Percentiles rank a stretch among this genome's conserved stretches.
Conservation (phyloP, 2,888 invertebrate genomes). For the Notocelia uddmanniana region DNA sequence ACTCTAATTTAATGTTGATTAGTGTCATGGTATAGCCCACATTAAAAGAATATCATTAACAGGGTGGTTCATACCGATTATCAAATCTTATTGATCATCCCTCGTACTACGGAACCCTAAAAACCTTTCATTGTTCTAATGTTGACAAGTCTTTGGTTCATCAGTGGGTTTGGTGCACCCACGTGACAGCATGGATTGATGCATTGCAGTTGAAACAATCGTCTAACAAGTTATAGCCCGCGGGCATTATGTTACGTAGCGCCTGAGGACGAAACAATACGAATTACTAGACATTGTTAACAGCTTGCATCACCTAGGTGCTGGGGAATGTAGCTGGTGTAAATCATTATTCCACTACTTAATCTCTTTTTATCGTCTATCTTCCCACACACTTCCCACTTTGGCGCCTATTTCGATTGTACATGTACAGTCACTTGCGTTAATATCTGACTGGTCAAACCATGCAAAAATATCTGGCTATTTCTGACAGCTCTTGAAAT, state of each 20-base stretch:
- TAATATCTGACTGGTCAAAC: too few relatives aligned
- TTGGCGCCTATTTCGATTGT: too few relatives aligned
- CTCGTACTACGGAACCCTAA: too few relatives aligned
- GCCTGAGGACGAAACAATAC: constrained; percentile 49
- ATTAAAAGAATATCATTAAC: too few relatives aligned
- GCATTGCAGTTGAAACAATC: constrained; percentile 51
- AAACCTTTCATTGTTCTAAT: not conserved
- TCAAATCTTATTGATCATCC: too few relatives aligned
- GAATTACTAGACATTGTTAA: constrained; percentile 51
- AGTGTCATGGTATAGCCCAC: too few relatives aligned
- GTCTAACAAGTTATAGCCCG: constrained; percentile 55
- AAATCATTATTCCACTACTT: constrained; percentile 1
- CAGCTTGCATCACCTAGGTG: constrained; percentile 43
- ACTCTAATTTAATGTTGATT: too few relatives aligned
- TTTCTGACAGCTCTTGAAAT: too few relatives aligned
- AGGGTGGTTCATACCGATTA: too few relatives aligned
- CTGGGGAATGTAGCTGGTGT: constrained; percentile 10
- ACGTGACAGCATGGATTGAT: constrained; percentile 45
- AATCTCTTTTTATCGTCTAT: not conserved
- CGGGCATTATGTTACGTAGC: constrained; percentile 45
- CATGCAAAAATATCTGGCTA: too few relatives aligned
- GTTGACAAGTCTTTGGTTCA: constrained; percentile 25
- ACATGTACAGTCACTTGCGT: too few relatives aligned
- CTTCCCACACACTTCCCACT: too few relatives aligned
- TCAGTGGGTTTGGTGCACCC: constrained; percentile 43